Evolutionary conservation across 2,888 invertebrate genomes (phyloP), one percentile per base, ranked within the genome.

Genomic region (Ceramica pisi): DNA sequence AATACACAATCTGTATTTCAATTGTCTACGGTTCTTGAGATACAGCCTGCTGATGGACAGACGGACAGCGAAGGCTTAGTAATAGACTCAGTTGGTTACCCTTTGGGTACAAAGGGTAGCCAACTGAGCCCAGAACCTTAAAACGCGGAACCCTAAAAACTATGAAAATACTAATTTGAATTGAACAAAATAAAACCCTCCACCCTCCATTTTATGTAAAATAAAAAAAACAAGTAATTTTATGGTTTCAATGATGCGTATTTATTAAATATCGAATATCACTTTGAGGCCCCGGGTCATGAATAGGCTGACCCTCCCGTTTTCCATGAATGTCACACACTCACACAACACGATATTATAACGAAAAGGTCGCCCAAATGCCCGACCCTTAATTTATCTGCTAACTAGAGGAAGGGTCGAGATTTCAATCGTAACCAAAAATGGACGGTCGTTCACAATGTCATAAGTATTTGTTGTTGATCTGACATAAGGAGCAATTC

Each of bases 261-360:
- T 67, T 68, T 67, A 74, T 59, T 67, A 48, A 67, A 66, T 65
- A 80, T 59, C 68, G 26, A 67, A 64, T 48, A 53, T 62, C 63
- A 68, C 61, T 74, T 76, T 61, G 63, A 62, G 67, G 55, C 56
- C 68, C 51, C 57, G 48, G 38, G 41, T 68, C 51, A 48, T 65
- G 67, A 79, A 68, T 68, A 56, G 64, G 31, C 23, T 53, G 67
- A 67, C 71, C 77, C 64, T 60, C 53, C 56, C 53, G 50, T 38
- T 77, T 59, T 50, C 64, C 44, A 60, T 77, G 57, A 64, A 81
- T 65, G 67, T 77, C 71, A 81, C 67, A 76, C 23, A 71, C 64
- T 77, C 71, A 81, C 67, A 76, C 23, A 71, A 62, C 66, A 46
- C 57, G 44, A 55, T 81, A 77, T 71, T 76, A 81, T 56, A 50